Percentiles rank a stretch among this genome's conserved stretches.
Evolutionary conservation across 1,140 invertebrate genomes (phyloP).

Genomic region (Schlechtendalia chinensis): DNA sequence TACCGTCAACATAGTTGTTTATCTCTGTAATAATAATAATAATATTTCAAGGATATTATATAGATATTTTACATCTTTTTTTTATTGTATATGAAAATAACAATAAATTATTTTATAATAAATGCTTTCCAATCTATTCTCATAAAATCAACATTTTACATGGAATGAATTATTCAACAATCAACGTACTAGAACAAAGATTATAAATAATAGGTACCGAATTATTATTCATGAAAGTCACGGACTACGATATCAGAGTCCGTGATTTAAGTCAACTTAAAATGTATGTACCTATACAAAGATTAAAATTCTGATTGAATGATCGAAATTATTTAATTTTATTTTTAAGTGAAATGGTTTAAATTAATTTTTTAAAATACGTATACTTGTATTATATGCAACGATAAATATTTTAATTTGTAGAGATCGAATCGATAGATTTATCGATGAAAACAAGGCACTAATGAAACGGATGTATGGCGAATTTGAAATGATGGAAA

Average conservation of each 20-base stretch:
- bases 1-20: constrained; percentile 7
- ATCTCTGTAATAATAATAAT: background rate
- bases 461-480: constrained; percentile 90
- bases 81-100: background rate
- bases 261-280: background rate
- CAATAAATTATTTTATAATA: background rate
- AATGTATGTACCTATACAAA: background rate
- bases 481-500: constrained; percentile 70
- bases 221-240: constrained; percentile 1
- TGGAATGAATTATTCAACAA: background rate
- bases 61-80: background rate
- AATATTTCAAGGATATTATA: background rate
- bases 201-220: background rate
- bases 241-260: background rate
- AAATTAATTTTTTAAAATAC: background rate
- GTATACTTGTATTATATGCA: too few relatives aligned
- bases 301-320: background rate
- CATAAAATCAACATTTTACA: background rate
- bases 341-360: background rate
- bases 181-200: background rate
- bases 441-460: constrained; percentile 92
- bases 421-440: constrained; percentile 83
- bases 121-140: background rate
- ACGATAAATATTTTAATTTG: too few relatives aligned
- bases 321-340: background rate